Conservation (phyloP, 2,888 invertebrate species). For the Rhyacophila evoluta region DNA sequence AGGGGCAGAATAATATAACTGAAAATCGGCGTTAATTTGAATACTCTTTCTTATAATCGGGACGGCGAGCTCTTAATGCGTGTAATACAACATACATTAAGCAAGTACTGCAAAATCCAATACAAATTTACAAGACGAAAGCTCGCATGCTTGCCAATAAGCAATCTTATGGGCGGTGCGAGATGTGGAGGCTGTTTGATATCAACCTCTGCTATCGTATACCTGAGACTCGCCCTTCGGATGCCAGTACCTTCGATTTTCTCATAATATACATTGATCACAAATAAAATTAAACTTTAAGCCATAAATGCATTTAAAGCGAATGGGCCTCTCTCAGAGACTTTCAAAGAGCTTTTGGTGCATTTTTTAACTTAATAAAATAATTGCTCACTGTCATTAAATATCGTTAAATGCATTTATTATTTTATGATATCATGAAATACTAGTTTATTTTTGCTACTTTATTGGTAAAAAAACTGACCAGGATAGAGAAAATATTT, state of each 20-base stretch:
- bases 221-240: neutral
- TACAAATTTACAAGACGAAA: slow-evolving; percentile 22
- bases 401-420: no score
- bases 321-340: neutral
- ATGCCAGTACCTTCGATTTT: slow-evolving; percentile 7
- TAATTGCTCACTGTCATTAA: no score
- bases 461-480: no score
- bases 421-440: no score
- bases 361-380: no score
- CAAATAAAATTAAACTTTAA: slow-evolving; percentile 1
- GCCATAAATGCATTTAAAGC: slow-evolving; percentile 8
- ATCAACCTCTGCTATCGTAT: slow-evolving; percentile 14
- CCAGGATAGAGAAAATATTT: no score
- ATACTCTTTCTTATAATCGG: slow-evolving; percentile 14
- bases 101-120: slow-evolving; percentile 12
- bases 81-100: slow-evolving; percentile 4
- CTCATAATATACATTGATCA: slow-evolving; percentile 19
- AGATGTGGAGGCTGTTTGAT: slow-evolving; percentile 8
- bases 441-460: no score
- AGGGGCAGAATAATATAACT: slow-evolving; percentile 22
- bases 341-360: neutral
- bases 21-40: slow-evolving; percentile 19
- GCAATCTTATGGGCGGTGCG: slow-evolving; percentile 16
- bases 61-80: slow-evolving; percentile 10
- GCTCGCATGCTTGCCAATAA: slow-evolving; percentile 11